Conservation (phyloP, 2,113 vertebrate genomes). For the Arizona elegans region DNA sequence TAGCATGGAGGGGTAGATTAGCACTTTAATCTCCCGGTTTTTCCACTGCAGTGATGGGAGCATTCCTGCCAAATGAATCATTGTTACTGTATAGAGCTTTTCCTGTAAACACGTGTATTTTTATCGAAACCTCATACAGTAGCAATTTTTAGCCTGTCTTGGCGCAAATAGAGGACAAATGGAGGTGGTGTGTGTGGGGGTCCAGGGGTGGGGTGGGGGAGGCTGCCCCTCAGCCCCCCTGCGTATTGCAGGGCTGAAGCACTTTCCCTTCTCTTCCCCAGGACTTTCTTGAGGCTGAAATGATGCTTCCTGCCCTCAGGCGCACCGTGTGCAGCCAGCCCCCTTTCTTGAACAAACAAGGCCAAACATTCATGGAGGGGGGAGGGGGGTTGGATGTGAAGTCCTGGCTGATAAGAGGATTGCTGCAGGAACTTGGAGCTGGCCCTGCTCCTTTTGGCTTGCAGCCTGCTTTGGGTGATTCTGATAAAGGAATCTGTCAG, state of each 20-base stretch:
- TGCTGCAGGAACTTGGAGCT: fast-evolving
- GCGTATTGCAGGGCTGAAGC: conserved; percentile 28
- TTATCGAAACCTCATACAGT: conserved; percentile 27
- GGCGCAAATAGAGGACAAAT: background rate
- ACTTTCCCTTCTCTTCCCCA: conserved; percentile 18
- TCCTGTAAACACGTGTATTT: conserved; percentile 14
- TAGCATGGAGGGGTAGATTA: conserved; percentile 49
- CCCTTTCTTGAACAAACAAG: background rate
- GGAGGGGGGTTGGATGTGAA: background rate
- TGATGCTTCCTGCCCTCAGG: conserved; percentile 40
- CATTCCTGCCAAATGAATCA: conserved; percentile 67
- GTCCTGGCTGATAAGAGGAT: background rate
- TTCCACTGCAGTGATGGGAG: conserved; percentile 62
- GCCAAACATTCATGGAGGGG: background rate
- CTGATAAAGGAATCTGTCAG: background rate
- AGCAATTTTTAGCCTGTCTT: background rate
- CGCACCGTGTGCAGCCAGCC: background rate
- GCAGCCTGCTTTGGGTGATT: background rate
- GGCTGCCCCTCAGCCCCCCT: background rate
- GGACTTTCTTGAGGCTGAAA: conserved; percentile 33
- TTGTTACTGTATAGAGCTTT: conserved; percentile 52
- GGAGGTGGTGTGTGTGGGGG: background rate
- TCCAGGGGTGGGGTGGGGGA: fast-evolving
- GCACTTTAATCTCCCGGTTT: conserved; percentile 47
- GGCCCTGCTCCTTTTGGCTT: background rate